Percentiles rank a stretch among this genome's conserved stretches.
phyloP scores from a whole-genome alignment of 2,797 vertebrate species.

The Psittacula derbiana region DNA sequence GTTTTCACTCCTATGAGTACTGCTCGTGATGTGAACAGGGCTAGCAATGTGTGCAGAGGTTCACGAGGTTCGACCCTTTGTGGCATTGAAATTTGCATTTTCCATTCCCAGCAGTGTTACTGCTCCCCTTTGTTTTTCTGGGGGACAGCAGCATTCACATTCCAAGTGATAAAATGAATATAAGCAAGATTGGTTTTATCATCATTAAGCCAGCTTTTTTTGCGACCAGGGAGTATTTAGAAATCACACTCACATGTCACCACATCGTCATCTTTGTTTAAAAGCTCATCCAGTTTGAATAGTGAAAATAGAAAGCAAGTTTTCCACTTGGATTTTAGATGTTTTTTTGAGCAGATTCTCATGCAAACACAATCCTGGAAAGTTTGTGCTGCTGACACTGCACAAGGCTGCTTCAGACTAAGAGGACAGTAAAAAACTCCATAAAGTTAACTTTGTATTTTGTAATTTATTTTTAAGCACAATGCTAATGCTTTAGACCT shows the following conservation, averaged over 20 bases:
- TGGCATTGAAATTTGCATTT: neutral
- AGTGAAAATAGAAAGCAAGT: constrained; percentile 18
- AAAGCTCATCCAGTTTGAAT: neutral
- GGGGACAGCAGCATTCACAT: neutral
- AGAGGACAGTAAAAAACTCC: neutral
- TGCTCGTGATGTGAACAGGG: neutral
- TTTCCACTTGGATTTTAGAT: neutral
- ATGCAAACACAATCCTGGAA: neutral
- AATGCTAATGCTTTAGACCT: neutral
- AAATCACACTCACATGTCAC: neutral
- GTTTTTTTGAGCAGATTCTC: neutral
- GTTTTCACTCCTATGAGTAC: neutral
- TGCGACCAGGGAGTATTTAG: neutral
- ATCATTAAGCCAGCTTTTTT: neutral
- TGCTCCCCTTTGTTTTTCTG: neutral
- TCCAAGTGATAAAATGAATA: neutral
- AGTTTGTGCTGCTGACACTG: neutral
- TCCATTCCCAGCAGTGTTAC: accelerated
- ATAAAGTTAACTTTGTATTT: neutral
- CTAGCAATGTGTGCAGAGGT: no score
- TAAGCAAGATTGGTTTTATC: neutral
- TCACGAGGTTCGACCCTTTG: accelerated
- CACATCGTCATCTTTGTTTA: neutral
- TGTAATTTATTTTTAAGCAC: neutral
- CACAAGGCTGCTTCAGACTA: neutral